Percentiles rank a stretch among this genome's conserved stretches.
Conservation (phyloP, 2,797 vertebrate genomes). For the Poecilia velifera region DNA sequence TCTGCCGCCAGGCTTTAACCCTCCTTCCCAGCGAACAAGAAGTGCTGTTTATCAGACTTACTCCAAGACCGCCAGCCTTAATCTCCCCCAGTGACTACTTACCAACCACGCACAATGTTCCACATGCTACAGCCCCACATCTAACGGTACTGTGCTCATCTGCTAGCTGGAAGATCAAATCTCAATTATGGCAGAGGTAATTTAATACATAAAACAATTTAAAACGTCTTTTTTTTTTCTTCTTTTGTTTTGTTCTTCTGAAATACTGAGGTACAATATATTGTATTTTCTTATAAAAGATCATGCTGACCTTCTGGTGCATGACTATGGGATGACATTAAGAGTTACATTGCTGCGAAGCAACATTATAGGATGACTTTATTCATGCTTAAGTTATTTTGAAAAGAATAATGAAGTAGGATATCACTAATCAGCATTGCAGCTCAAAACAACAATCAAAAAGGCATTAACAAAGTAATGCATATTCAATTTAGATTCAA, state of each 20-base stretch:
- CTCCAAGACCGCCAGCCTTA: slow-evolving; percentile 49
- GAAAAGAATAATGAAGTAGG: background rate
- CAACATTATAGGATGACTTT: background rate
- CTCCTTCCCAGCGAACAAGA: slow-evolving; percentile 56
- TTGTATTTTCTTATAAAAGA: background rate
- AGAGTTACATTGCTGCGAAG: background rate
- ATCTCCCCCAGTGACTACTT: slow-evolving; percentile 48
- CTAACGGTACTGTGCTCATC: slow-evolving; percentile 26
- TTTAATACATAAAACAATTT: slow-evolving; percentile 22
- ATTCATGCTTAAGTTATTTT: background rate
- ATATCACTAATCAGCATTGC: background rate
- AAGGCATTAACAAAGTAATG: background rate
- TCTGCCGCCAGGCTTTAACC: slow-evolving; percentile 71
- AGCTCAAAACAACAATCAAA: background rate
- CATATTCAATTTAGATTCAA: background rate
- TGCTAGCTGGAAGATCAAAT: slow-evolving; percentile 6
- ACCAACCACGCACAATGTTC: slow-evolving; percentile 48
- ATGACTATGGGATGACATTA: background rate
- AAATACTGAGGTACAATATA: background rate
- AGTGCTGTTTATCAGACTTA: slow-evolving; percentile 71
- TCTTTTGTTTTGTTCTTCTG: background rate
- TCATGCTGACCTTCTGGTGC: background rate
- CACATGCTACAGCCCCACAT: slow-evolving; percentile 47
- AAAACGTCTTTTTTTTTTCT: background rate
- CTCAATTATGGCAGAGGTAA: slow-evolving; percentile 39